Conservation (phyloP, 2,888 invertebrate species). For the Amphipyra tragopoginis region DNA sequence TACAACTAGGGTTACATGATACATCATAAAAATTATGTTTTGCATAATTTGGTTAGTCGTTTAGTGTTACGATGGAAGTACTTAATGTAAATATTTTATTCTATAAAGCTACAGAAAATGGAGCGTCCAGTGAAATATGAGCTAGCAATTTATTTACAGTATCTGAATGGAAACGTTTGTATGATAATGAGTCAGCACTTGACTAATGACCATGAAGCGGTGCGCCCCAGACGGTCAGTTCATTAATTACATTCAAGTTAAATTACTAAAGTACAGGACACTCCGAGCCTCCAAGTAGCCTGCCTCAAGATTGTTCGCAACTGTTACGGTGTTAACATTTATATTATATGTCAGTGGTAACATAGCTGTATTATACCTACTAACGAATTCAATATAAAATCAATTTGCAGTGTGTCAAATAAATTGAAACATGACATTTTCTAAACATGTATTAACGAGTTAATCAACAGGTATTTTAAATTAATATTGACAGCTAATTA, state of each 20-base stretch:
- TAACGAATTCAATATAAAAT: too few species aligned
- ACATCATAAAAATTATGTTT: conserved; percentile 51
- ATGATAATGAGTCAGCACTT: conserved; percentile 65
- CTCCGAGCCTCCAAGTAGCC: conserved; percentile 36
- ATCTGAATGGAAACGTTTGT: conserved; percentile 54
- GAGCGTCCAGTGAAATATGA: conserved; percentile 34
- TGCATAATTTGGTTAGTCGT: conserved; percentile 48
- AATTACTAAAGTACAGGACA: conserved; percentile 63
- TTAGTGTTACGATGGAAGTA: conserved; percentile 30
- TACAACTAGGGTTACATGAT: neutral
- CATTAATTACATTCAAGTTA: conserved; percentile 76
- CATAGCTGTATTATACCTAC: too few species aligned
- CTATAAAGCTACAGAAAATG: conserved; percentile 6
- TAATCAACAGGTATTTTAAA: too few species aligned
- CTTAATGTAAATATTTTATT: conserved; percentile 31
- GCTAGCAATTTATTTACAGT: conserved; percentile 41
- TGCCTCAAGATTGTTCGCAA: conserved; percentile 45
- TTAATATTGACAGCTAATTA: too few species aligned
- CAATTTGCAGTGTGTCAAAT: too few species aligned
- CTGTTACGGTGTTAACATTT: conserved; percentile 36
- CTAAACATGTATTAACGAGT: too few species aligned
- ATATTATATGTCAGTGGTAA: neutral
- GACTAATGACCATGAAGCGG: conserved; percentile 65
- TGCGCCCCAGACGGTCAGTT: conserved; percentile 68
- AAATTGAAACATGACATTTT: too few species aligned